A percentile compares a stretch with the other conserved stretches of the same genome.
These are phyloP conservation scores for Pelagia noctiluca DNA, from an alignment of 30 jellyfish, hydroid and myxozoan genomes.

Conservation along the genomic window DNA sequence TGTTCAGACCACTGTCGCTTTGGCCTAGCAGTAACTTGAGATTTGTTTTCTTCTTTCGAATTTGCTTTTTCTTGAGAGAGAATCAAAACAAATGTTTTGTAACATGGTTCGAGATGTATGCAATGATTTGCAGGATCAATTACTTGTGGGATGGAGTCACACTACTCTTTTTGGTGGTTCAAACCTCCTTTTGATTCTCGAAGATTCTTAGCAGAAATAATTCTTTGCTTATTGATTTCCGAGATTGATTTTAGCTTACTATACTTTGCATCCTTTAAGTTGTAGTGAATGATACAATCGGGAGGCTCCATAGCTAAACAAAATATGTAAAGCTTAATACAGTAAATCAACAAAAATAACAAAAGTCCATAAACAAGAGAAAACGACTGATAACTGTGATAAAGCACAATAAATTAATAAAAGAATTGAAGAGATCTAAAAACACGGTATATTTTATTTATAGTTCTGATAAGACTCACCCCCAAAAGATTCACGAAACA, in stretches of 20 bases:
- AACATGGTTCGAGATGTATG: conserved; percentile 13
- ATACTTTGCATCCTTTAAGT: background rate
- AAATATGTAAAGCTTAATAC: too few relatives aligned
- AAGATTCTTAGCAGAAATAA: background rate
- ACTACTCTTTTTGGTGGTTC: background rate
- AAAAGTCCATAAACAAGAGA: too few relatives aligned
- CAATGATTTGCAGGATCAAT: background rate
- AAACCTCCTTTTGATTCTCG: background rate
- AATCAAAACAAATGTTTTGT: conserved; percentile 1
- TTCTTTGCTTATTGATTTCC: background rate
- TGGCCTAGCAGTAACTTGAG: background rate
- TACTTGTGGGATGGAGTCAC: background rate
- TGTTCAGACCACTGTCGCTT: background rate
- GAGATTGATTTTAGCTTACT: background rate
- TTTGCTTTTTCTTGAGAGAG: conserved; percentile 4
- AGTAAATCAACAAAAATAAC: too few relatives aligned
- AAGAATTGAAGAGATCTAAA: too few relatives aligned
- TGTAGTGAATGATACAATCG: background rate
- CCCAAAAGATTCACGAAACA: too few relatives aligned
- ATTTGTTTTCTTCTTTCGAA: background rate
- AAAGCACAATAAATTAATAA: too few relatives aligned
- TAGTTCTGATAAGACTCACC: too few relatives aligned
- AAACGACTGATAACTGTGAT: too few relatives aligned
- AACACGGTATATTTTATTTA: too few relatives aligned
- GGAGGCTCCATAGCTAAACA: background rate